Base-by-base conservation (phyloP, 1,140 invertebrate genomes). In the Lucilia sericata region DNA sequence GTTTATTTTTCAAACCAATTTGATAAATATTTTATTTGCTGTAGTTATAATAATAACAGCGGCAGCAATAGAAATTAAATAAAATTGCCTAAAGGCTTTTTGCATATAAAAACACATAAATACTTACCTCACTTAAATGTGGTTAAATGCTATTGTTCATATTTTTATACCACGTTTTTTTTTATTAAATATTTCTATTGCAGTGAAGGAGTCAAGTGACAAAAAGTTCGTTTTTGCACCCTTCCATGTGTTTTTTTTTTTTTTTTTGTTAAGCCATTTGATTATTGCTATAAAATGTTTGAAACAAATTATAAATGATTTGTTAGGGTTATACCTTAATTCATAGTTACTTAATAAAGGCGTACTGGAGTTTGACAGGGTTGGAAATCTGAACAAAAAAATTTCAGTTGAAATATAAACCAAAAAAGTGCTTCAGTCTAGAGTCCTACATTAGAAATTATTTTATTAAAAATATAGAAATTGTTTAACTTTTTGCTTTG, bases 101-200 rank as follows among this genome's bases (percentile, higher is more conserved):
- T 60, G 55, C 14, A 60, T 60, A n/a, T 42, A 42, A 42, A 42
- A 7, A 42, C 42, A 42, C 42, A 42, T 60, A 60, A 60, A 60
- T 60, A 60, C 55, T 60, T 60, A n/a, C n/a, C n/a, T 60, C 55
- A 60, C 55, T 60, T 60, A 60, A 60, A 60, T 60, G 55, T 60
- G 17, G 55, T 60, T 60, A 60, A 60, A 60, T 17, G 55, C 55
- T 17, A 60, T 60, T 60, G 55, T 60, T 60, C 14, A n/a, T n/a
- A 60, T 60, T 60, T 60, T 60, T 60, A 7, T 14, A n/a, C n/a
- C n/a, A n/a, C 5, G 14, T 60, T 60, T 60, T n/a, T 17, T 17
- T 60, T 60, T n/a, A n/a, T 30, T 30, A 30, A 30, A 30, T 30
- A 30, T 30, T 30, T 30, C 25, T 30, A 30, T 30, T 60, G 14